Conservation (phyloP, 2,888 invertebrate genomes). For the Elegia similella region DNA sequence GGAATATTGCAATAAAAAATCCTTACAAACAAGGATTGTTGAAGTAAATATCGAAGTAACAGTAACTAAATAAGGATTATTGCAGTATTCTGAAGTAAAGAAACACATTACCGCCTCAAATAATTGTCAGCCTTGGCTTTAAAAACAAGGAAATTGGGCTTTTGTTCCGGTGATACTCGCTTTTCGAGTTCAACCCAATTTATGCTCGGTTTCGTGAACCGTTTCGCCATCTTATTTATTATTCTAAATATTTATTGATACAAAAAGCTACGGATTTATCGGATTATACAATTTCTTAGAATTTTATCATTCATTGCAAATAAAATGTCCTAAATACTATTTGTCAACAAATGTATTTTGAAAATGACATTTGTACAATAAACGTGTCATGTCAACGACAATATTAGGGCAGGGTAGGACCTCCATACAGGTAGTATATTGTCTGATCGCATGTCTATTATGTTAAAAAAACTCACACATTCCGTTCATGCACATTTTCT, state of each 20-base stretch:
- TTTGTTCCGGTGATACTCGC: slow-evolving; percentile 54
- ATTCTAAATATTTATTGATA: not conserved
- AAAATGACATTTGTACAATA: not conserved
- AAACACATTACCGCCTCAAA: slow-evolving; percentile 46
- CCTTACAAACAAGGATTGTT: no score
- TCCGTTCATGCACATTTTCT: no score
- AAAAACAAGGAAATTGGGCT: slow-evolving; percentile 51
- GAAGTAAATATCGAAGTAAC: no score
- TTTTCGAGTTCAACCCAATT: slow-evolving; percentile 62
- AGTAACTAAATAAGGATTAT: no score
- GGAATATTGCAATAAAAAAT: no score
- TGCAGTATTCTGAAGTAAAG: not conserved
- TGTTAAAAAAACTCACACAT: no score
- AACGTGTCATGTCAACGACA: not conserved
- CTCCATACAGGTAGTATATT: no score
- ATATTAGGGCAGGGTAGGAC: not conserved
- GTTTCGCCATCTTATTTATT: slow-evolving; percentile 47
- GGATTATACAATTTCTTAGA: slow-evolving; percentile 14
- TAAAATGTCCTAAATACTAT: not conserved
- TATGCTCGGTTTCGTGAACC: slow-evolving; percentile 52
- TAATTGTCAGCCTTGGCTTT: slow-evolving; percentile 63
- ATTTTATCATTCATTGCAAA: not conserved
- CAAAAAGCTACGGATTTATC: not conserved
- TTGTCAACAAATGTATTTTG: not conserved
- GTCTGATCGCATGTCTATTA: no score